Conservation (phyloP, 2,797 vertebrate genomes). For the Rallus crepitans region DNA sequence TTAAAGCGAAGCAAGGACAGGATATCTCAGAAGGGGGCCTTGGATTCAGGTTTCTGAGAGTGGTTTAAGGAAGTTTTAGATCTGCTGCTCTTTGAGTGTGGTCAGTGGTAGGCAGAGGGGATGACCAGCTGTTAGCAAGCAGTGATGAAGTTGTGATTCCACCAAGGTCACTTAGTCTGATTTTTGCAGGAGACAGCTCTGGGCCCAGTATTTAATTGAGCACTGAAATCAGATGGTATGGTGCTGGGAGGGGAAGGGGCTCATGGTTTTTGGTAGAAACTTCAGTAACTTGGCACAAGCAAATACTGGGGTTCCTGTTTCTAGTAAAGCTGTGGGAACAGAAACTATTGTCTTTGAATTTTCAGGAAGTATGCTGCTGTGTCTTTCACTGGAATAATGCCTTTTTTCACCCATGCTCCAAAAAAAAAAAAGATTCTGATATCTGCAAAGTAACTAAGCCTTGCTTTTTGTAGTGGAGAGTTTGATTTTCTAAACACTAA, state of each 20-base stretch:
- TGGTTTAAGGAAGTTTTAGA: background rate
- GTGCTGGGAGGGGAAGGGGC: accelerated
- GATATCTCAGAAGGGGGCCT: background rate
- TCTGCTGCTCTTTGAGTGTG: too few relatives aligned
- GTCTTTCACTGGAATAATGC: background rate
- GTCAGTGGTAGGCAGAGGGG: background rate
- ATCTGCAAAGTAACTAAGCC: background rate
- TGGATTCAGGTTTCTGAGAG: background rate
- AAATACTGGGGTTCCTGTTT: background rate
- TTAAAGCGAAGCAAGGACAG: background rate
- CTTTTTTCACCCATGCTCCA: background rate
- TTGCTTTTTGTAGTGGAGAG: background rate
- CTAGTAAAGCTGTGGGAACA: background rate
- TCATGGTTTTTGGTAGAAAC: background rate
- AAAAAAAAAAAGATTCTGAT: background rate
- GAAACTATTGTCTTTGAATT: background rate
- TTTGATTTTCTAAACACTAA: background rate
- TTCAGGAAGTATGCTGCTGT: background rate
- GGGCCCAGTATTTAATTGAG: background rate
- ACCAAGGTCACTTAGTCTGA: background rate
- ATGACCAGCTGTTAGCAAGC: background rate
- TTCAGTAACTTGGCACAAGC: background rate
- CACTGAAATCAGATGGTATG: background rate
- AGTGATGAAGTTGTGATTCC: background rate
- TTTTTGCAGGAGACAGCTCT: background rate